Conservation (phyloP, 2,888 invertebrate genomes). For the Drosophila antonietae region DNA sequence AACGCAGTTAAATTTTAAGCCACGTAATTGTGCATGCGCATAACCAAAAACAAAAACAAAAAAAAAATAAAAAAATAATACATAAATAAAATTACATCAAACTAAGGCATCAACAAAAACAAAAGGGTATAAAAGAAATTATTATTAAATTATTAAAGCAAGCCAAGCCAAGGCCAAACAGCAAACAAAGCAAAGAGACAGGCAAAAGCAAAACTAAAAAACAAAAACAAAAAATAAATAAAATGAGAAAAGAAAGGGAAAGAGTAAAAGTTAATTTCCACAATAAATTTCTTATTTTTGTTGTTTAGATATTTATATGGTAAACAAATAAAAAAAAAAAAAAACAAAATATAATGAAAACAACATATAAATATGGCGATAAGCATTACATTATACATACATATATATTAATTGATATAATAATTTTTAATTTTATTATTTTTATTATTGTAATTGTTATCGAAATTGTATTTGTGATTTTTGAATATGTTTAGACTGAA, state of each 20-base stretch:
- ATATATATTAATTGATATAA: constrained; percentile 58
- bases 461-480: constrained; percentile 80
- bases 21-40: constrained; percentile 61
- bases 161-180: constrained; percentile 42
- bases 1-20: constrained; percentile 66
- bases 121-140: constrained; percentile 32
- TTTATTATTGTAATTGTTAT: constrained; percentile 80
- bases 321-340: background rate
- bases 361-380: constrained; percentile 46
- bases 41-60: constrained; percentile 62
- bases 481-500: constrained; percentile 80
- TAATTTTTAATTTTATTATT: constrained; percentile 72
- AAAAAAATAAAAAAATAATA: constrained; percentile 13
- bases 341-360: constrained; percentile 10
- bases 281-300: constrained; percentile 48
- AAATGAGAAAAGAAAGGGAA: constrained; percentile 2
- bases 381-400: constrained; percentile 38
- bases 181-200: constrained; percentile 58
- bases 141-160: constrained; percentile 25
- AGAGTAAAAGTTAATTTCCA: constrained; percentile 38
- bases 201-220: constrained; percentile 5
- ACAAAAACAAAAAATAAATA: background rate
- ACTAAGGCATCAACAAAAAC: constrained; percentile 17
- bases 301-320: constrained; percentile 57
- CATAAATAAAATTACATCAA: constrained; percentile 22